Conservation (phyloP, 2,888 invertebrate genomes). For the Physocephala rufipes region DNA sequence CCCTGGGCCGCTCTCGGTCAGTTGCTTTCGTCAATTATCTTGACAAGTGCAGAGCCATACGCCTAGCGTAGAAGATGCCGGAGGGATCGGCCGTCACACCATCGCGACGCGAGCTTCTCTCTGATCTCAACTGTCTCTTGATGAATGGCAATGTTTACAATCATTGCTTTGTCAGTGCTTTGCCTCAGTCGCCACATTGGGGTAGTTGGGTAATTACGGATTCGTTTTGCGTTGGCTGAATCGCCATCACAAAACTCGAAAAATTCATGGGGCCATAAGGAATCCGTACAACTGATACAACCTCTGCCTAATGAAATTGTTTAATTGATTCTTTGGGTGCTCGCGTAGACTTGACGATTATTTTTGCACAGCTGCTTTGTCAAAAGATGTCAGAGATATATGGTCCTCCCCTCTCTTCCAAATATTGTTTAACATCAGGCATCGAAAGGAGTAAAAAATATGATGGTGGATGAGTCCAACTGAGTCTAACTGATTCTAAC, state of each 20-base stretch:
- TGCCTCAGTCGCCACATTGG: no score
- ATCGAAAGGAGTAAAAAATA: no score
- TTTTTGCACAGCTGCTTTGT: conserved; percentile 42
- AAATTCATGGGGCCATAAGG: conserved; percentile 13
- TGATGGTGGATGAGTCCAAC: conserved; percentile 46
- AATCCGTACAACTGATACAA: neutral
- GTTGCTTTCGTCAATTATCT: neutral
- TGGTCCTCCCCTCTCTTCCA: conserved; percentile 40
- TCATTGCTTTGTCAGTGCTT: conserved; percentile 10
- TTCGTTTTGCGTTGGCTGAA: conserved; percentile 26
- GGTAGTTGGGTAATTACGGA: conserved; percentile 48
- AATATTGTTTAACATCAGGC: no score
- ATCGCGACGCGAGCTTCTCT: conserved; percentile 29
- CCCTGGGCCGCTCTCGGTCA: no score
- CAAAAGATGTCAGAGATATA: conserved; percentile 40
- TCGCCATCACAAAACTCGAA: neutral
- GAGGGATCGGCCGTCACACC: conserved; percentile 17
- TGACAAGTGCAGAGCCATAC: neutral
- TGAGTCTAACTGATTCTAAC: no score
- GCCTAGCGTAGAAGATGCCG: neutral
- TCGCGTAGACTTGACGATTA: conserved; percentile 45
- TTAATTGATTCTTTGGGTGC: conserved; percentile 46
- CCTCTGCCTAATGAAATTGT: conserved; percentile 32
- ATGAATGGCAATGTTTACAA: conserved; percentile 45
- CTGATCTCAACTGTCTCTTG: conserved; percentile 19